Evolutionary conservation across 2,888 invertebrate genomes (phyloP).

Genomic region (Aplocera efformata): DNA sequence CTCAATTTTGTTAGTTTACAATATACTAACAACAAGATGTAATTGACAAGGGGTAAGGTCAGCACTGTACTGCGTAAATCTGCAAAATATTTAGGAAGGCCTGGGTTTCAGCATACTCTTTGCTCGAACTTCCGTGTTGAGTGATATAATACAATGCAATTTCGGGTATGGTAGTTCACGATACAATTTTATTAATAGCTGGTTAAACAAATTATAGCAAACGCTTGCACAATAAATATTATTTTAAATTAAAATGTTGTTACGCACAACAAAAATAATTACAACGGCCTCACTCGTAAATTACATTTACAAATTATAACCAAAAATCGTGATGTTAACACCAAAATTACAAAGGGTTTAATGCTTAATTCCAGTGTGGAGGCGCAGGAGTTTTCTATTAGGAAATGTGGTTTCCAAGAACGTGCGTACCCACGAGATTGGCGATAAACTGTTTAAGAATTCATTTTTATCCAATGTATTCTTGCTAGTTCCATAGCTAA

Average conservation of each 20-base stretch:
- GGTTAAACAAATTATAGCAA: too few species aligned
- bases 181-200: too few species aligned
- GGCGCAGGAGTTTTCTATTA: conserved; percentile 77
- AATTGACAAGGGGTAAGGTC: too few species aligned
- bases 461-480: conserved; percentile 21
- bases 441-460: conserved; percentile 22
- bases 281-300: conserved; percentile 42
- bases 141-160: too few species aligned
- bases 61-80: too few species aligned
- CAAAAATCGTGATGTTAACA: conserved; percentile 60
- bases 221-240: too few species aligned
- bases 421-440: conserved; percentile 25
- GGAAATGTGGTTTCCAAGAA: conserved; percentile 66
- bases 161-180: too few species aligned
- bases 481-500: conserved; percentile 5
- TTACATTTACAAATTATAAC: conserved; percentile 53
- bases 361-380: conserved; percentile 71
- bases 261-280: conserved; percentile 30
- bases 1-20: too few species aligned
- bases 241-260: conserved; percentile 12
- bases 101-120: too few species aligned
- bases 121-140: too few species aligned
- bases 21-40: too few species aligned
- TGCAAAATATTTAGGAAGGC: too few species aligned
- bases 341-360: conserved; percentile 68